These are phyloP conservation scores for Parnassius glacialis DNA, from an alignment of 2,888 invertebrate genomes.

Conservation along the genomic window DNA sequence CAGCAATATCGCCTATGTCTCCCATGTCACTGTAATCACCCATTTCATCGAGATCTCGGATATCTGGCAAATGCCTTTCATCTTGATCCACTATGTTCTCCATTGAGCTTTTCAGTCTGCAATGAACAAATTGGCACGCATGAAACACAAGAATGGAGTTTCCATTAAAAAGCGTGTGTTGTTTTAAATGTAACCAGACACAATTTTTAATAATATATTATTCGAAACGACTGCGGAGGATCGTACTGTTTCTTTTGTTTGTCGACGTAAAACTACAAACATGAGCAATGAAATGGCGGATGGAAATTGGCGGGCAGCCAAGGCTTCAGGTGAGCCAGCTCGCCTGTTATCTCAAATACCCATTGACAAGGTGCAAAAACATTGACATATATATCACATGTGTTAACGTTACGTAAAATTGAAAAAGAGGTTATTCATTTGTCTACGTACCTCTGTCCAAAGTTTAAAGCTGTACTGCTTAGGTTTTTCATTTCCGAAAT, in stretches of 20 bases:
- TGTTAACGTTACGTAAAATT: conserved; percentile 29
- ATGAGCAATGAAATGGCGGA: conserved; percentile 63
- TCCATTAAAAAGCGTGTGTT: not conserved
- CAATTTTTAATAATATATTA: conserved; percentile 12
- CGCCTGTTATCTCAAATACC: conserved; percentile 51
- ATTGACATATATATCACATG: conserved; percentile 32
- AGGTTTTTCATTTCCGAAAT: conserved; percentile 93
- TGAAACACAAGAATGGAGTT: not conserved
- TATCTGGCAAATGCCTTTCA: conserved; percentile 70
- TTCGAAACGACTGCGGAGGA: conserved; percentile 41
- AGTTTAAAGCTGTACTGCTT: conserved; percentile 69
- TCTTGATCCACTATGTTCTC: conserved; percentile 89
- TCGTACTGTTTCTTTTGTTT: conserved; percentile 73
- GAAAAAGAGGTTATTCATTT: conserved; percentile 22
- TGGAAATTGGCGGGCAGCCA: conserved; percentile 72
- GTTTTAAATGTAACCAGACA: conserved; percentile 7
- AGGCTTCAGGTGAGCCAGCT: conserved; percentile 76
- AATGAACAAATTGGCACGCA: conserved; percentile 32
- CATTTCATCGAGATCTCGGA: conserved; percentile 74
- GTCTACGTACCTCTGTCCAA: conserved; percentile 64
- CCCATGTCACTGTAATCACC: conserved; percentile 74
- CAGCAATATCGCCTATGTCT: conserved; percentile 69
- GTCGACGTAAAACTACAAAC: conserved; percentile 74
- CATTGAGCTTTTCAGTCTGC: conserved; percentile 86
- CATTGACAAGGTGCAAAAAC: conserved; percentile 50